phyloP scores from a whole-genome alignment of 2,888 invertebrate genomes.

The Microctonus brassicae region DNA sequence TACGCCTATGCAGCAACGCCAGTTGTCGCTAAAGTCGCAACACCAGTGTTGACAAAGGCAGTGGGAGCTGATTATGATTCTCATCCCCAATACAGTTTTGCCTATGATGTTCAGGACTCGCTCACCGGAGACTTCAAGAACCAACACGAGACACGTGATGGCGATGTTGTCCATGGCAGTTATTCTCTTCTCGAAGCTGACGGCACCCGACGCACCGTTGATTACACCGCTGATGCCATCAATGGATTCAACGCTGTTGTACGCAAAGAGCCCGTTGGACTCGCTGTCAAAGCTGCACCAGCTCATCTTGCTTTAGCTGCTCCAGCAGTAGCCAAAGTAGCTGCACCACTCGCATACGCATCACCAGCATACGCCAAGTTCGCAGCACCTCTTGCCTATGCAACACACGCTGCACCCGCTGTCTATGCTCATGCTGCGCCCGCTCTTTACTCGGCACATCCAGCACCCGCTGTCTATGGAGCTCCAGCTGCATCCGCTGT shows the following conservation, averaged over 20 bases:
- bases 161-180: constrained; percentile 64
- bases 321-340: constrained; percentile 36
- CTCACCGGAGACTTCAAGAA: constrained; percentile 64
- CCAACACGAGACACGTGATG: constrained; percentile 63
- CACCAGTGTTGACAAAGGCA: constrained; percentile 46
- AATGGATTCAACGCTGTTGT: constrained; percentile 66
- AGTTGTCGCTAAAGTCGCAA: constrained; percentile 32
- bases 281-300: constrained; percentile 44
- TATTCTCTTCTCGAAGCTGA: constrained; percentile 70
- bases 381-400: constrained; percentile 28
- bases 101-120: constrained; percentile 53
- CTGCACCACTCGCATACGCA: constrained; percentile 36
- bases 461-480: constrained; percentile 41
- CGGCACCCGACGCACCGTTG: constrained; percentile 66
- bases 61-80: constrained; percentile 57
- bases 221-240: constrained; percentile 62
- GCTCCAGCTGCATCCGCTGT: constrained; percentile 35
- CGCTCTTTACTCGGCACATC: constrained; percentile 43
- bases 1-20: constrained; percentile 57
- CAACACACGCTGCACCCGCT: constrained; percentile 39
- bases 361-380: constrained; percentile 22
- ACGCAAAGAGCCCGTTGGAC: constrained; percentile 58
- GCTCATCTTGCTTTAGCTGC: constrained; percentile 42
- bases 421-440: constrained; percentile 41
- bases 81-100: constrained; percentile 66